Conservation (phyloP, 1,140 invertebrate species). For the Apocrypta bakeri region DNA sequence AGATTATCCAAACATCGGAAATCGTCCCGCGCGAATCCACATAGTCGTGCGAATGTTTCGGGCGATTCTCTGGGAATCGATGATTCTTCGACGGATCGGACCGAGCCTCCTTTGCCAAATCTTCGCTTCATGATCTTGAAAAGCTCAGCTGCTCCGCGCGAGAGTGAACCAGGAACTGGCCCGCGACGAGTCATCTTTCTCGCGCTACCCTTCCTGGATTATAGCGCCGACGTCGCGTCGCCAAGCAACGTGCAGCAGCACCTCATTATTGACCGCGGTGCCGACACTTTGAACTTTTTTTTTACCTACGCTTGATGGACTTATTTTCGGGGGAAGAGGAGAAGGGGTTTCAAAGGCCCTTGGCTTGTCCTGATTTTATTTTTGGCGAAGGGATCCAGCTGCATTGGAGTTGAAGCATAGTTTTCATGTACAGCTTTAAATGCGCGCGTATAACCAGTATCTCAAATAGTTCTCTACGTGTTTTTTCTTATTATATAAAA, state of each 20-base stretch:
- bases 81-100: no score
- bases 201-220: not conserved
- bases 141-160: not conserved
- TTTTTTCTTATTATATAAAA: no score
- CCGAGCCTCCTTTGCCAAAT: not conserved
- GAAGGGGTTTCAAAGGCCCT: not conserved
- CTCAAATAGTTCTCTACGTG: no score
- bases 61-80: not conserved
- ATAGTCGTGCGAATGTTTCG: constrained; percentile 51
- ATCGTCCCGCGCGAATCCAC: constrained; percentile 60
- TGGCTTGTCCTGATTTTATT: not conserved
- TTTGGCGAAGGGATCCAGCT: not conserved
- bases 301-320: not conserved
- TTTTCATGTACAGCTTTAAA: no score
- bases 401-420: no score
- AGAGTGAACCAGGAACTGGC: not conserved
- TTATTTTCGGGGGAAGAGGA: not conserved
- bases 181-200: not conserved
- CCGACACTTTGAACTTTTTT: not conserved
- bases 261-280: constrained; percentile 69
- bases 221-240: constrained; percentile 54
- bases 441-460: no score
- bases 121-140: not conserved
- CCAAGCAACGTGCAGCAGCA: constrained; percentile 59
- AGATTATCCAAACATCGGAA: constrained; percentile 68